Percentiles rank a stretch among this genome's conserved stretches.
phyloP scores from a whole-genome alignment of 1,140 invertebrate genomes.

The Procambarus clarkii region DNA sequence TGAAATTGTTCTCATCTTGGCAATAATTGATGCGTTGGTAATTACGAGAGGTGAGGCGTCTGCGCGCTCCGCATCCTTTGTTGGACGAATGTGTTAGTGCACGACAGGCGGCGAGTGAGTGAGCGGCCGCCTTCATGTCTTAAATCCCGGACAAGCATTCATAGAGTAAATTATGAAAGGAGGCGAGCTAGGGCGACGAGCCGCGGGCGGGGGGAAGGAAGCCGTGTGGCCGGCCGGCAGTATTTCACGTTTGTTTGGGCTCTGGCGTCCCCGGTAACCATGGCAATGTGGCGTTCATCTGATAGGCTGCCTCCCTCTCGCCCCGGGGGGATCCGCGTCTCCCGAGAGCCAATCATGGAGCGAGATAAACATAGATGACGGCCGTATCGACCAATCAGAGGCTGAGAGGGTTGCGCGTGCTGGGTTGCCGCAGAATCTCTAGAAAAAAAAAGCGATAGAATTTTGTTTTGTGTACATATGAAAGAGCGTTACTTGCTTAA shows the following conservation, averaged over 20 bases:
- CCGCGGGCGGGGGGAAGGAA: not conserved
- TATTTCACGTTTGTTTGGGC: slow-evolving; percentile 62
- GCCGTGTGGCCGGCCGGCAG: not conserved
- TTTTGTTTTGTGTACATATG: not conserved
- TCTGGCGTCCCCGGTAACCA: slow-evolving; percentile 27
- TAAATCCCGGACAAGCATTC: slow-evolving; percentile 12
- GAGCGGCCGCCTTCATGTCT: slow-evolving; percentile 13
- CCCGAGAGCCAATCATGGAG: slow-evolving; percentile 61
- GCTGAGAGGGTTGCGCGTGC: not conserved
- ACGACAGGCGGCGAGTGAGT: not conserved
- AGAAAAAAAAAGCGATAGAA: not conserved
- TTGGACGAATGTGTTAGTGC: not conserved
- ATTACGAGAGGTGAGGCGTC: too few relatives aligned
- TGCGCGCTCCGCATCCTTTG: not conserved
- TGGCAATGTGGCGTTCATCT: slow-evolving; percentile 51
- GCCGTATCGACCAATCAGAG: slow-evolving; percentile 54
- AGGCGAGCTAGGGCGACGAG: not conserved
- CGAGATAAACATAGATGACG: slow-evolving; percentile 68
- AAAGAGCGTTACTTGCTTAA: too few relatives aligned
- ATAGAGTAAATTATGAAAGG: slow-evolving; percentile 34
- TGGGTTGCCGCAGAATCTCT: slow-evolving; percentile 24
- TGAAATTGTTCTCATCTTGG: not conserved
- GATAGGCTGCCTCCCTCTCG: slow-evolving; percentile 44
- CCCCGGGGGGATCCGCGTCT: slow-evolving; percentile 41
- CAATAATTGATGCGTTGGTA: not conserved